These are phyloP conservation scores for Ophonus ardosiacus DNA, from an alignment of 2,888 invertebrate genomes.

Conservation along the genomic window DNA sequence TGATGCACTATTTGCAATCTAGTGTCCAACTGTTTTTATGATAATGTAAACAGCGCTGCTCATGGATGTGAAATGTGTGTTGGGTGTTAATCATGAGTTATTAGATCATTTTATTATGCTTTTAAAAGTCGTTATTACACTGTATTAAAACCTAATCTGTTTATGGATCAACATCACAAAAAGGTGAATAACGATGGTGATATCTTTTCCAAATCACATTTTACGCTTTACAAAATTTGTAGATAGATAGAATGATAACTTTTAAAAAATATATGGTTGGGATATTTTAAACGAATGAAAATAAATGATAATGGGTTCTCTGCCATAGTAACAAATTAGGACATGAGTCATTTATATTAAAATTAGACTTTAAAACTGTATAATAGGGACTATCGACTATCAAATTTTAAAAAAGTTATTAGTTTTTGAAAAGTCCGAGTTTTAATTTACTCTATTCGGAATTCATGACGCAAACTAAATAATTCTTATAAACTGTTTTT, in stretches of 20 bases:
- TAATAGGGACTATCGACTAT: too few species aligned
- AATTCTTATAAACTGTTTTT: too few species aligned
- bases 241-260: background rate
- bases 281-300: background rate
- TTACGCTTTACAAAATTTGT: background rate
- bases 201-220: background rate
- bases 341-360: too few species aligned
- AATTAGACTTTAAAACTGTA: too few species aligned
- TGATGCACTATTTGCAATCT: conserved; percentile 46
- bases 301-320: too few species aligned
- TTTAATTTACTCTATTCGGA: too few species aligned
- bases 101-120: conserved; percentile 38
- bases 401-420: too few species aligned
- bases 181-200: background rate
- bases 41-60: conserved; percentile 27
- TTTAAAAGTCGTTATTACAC: conserved; percentile 45
- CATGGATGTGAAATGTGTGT: conserved; percentile 35
- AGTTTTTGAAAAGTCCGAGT: too few species aligned
- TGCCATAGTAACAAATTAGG: too few species aligned
- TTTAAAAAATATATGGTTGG: background rate
- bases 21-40: conserved; percentile 4
- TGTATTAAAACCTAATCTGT: conserved; percentile 28
- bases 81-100: conserved; percentile 34
- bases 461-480: too few species aligned
- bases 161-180: background rate